These are phyloP conservation scores for Taxidea taxus DNA, from an alignment of 2,113 vertebrate species.

Conservation along the genomic window DNA sequence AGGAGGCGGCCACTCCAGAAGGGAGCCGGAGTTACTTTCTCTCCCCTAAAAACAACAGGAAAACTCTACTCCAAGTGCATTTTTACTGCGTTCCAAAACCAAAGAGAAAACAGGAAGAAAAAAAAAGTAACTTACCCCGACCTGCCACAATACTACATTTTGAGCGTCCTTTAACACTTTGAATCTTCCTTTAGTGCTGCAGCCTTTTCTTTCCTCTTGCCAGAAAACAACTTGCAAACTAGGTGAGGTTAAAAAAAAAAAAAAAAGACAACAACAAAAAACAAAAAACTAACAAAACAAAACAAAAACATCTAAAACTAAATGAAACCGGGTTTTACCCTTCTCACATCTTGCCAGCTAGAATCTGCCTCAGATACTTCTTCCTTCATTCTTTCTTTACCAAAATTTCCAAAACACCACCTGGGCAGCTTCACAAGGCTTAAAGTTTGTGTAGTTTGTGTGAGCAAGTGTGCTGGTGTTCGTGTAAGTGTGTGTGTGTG, in stretches of 20 bases:
- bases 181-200: conserved; percentile 77
- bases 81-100: conserved; percentile 55
- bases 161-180: conserved; percentile 69
- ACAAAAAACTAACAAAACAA: neutral
- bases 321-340: neutral
- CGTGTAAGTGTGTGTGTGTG: conserved; percentile 53
- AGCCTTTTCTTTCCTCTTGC: conserved; percentile 71
- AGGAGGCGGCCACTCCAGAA: neutral
- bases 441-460: conserved; percentile 81
- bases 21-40: conserved; percentile 50
- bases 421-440: conserved; percentile 83
- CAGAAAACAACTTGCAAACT: conserved; percentile 75
- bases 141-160: conserved; percentile 80
- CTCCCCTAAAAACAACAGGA: conserved; percentile 61
- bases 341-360: conserved; percentile 37
- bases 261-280: neutral
- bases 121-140: conserved; percentile 82
- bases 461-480: conserved; percentile 54
- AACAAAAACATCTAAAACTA: neutral
- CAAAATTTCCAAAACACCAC: conserved; percentile 82
- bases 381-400: conserved; percentile 78
- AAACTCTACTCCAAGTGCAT: conserved; percentile 58
- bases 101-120: conserved; percentile 57
- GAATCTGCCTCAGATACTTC: conserved; percentile 74
- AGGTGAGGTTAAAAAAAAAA: neutral